These are phyloP conservation scores for Bugulina stolonifera DNA, from an alignment of 2,888 invertebrate genomes.

Conservation along the genomic window DNA sequence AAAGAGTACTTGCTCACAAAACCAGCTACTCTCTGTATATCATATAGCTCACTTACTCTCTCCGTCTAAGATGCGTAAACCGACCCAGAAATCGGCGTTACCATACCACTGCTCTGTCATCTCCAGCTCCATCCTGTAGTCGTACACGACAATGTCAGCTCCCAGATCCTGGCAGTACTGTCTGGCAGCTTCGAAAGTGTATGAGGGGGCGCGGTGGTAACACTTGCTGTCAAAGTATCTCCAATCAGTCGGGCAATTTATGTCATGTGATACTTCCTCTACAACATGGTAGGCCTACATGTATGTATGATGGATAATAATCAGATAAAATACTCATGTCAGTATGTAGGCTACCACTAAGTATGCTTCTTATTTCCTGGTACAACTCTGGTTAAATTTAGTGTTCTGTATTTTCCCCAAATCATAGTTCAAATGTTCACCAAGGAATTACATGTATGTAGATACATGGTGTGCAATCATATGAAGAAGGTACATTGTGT, in stretches of 20 bases:
- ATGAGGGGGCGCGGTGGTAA: background rate
- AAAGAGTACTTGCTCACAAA: background rate
- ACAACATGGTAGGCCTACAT: too few species aligned
- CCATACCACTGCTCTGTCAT: background rate
- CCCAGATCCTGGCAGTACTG: background rate
- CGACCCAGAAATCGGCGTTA: background rate
- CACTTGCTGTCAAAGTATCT: slow-evolving; percentile 21
- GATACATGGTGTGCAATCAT: too few species aligned
- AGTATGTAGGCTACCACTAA: too few species aligned
- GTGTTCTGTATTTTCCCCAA: too few species aligned
- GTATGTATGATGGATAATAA: too few species aligned
- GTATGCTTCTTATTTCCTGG: too few species aligned
- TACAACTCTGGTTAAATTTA: too few species aligned
- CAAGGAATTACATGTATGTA: too few species aligned
- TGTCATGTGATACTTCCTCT: background rate
- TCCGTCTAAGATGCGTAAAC: background rate
- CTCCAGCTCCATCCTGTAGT: background rate
- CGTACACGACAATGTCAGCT: background rate
- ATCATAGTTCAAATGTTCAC: too few species aligned
- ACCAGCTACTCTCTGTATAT: background rate
- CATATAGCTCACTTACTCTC: background rate
- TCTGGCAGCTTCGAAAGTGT: background rate
- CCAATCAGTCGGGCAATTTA: slow-evolving; percentile 12
- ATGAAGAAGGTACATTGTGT: too few species aligned
- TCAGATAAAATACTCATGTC: too few species aligned